phyloP scores from a whole-genome alignment of 2,888 invertebrate genomes.

The Caenorhabditis sulstoni region DNA sequence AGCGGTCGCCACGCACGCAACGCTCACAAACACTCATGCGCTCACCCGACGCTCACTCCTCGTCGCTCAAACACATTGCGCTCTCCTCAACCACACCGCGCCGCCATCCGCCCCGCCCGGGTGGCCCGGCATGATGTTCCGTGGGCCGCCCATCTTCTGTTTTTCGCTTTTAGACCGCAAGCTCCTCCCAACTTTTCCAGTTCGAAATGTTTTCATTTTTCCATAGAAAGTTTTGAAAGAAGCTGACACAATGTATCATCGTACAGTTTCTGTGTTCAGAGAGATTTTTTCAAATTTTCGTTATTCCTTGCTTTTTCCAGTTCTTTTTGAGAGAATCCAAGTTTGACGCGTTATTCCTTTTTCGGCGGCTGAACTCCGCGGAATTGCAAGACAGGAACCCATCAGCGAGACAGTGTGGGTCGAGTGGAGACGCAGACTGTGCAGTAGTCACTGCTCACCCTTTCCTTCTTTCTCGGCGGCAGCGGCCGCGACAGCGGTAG shows the following conservation, averaged over 20 bases:
- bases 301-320: neutral
- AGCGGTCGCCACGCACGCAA: slow-evolving; percentile 46
- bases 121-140: slow-evolving; percentile 30
- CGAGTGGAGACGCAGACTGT: slow-evolving; percentile 29
- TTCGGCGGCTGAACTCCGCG: slow-evolving; percentile 50
- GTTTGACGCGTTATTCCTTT: neutral
- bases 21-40: slow-evolving; percentile 52
- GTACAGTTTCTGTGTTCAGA: too few relatives aligned
- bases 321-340: too few relatives aligned
- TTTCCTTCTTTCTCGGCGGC: slow-evolving; percentile 37
- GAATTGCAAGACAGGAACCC: slow-evolving; percentile 48
- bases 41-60: slow-evolving; percentile 47
- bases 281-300: neutral
- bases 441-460: slow-evolving; percentile 52
- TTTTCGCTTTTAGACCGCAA: neutral
- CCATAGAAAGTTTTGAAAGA: too few relatives aligned
- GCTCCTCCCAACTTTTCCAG: neutral
- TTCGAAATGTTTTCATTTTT: neutral
- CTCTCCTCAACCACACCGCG: slow-evolving; percentile 44
- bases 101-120: slow-evolving; percentile 56
- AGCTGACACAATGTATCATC: too few relatives aligned
- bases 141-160: neutral
- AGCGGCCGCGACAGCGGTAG: too few relatives aligned
- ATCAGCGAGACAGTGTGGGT: slow-evolving; percentile 37
- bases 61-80: slow-evolving; percentile 45